Evolutionary conservation across 2,888 invertebrate genomes (phyloP).

Genomic region (Noctua janthina): DNA sequence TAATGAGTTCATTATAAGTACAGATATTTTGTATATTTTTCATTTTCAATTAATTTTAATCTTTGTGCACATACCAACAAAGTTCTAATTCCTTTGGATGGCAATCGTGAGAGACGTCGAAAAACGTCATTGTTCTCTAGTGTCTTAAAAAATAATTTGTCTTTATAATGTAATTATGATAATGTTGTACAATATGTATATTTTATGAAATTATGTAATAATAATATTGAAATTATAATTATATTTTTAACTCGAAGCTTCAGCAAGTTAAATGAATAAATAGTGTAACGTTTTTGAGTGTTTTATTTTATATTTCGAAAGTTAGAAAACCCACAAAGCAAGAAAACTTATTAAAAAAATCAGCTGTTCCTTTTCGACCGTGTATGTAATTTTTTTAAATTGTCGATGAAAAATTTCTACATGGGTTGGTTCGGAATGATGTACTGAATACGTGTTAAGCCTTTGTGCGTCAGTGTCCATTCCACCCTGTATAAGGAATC

Average conservation of each 20-base stretch:
- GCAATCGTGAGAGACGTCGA: slow-evolving; percentile 46
- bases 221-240: slow-evolving; percentile 60
- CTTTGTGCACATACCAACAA: neutral
- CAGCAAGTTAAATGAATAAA: slow-evolving; percentile 64
- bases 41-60: slow-evolving; percentile 21
- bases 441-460: too few species aligned
- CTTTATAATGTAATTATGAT: slow-evolving; percentile 58
- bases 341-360: too few species aligned
- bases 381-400: too few species aligned
- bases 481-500: neutral
- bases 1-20: slow-evolving; percentile 23
- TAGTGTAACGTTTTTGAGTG: slow-evolving; percentile 52
- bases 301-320: slow-evolving; percentile 32
- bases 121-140: slow-evolving; percentile 59
- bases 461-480: too few species aligned
- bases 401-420: too few species aligned
- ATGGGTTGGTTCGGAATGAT: too few species aligned
- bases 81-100: slow-evolving; percentile 57
- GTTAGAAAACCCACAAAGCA: neutral
- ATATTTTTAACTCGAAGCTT: slow-evolving; percentile 69
- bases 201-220: slow-evolving; percentile 72
- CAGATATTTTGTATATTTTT: slow-evolving; percentile 14
- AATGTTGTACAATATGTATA: slow-evolving; percentile 73
- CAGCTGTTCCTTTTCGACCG: too few species aligned
- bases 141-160: slow-evolving; percentile 63